Conservation (phyloP, 2,113 vertebrate genomes). For the Colinus virginianus region DNA sequence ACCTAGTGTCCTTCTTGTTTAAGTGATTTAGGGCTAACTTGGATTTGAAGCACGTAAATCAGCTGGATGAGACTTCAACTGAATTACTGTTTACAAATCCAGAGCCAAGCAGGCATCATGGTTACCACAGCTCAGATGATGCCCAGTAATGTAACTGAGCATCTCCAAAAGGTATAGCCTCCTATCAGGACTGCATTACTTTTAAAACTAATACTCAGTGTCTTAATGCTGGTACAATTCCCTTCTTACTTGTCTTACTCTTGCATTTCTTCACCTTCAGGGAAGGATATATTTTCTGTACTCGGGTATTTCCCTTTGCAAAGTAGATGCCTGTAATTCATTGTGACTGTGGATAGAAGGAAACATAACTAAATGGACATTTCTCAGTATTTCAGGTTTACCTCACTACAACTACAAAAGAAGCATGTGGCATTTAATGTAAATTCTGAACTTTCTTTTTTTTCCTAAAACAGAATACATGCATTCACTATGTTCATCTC, state of each 20-base stretch:
- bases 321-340: neutral
- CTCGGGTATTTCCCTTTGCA: neutral
- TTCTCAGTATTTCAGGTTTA: neutral
- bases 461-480: neutral
- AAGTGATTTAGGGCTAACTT: neutral
- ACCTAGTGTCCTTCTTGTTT: neutral
- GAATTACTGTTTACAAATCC: neutral
- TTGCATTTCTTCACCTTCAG: neutral
- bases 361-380: neutral
- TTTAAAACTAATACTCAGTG: neutral
- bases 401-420: neutral
- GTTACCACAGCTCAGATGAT: neutral
- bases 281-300: neutral
- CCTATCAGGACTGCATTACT: neutral
- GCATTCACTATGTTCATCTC: neutral
- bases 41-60: neutral
- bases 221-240: neutral
- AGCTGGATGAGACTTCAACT: neutral
- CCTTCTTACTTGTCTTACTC: neutral
- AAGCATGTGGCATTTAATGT: neutral
- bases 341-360: neutral
- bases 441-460: neutral
- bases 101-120: neutral
- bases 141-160: neutral
- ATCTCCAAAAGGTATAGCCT: neutral